phyloP scores from a whole-genome alignment of 2,888 invertebrate genomes.

The Pristionchus arcanus region DNA sequence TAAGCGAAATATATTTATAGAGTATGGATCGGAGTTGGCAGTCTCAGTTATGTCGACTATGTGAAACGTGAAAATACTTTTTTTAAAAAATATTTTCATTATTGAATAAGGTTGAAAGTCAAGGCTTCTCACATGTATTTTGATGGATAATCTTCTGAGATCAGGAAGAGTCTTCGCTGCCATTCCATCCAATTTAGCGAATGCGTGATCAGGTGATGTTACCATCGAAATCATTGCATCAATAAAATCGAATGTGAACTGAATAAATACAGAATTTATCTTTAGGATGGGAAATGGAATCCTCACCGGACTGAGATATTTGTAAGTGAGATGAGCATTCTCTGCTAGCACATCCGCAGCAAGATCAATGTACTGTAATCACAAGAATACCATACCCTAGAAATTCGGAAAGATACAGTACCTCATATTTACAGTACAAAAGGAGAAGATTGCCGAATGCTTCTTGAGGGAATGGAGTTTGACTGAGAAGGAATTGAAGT shows the following conservation, averaged over 20 bases:
- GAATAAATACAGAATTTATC: slow-evolving; percentile 44
- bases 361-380: slow-evolving; percentile 88
- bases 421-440: slow-evolving; percentile 95
- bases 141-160: slow-evolving; percentile 92
- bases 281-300: not conserved
- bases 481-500: slow-evolving; percentile 92
- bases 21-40: too few relatives aligned
- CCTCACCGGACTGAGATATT: slow-evolving; percentile 80
- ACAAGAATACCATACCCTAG: not conserved
- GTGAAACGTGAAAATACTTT: too few relatives aligned
- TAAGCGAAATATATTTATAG: too few relatives aligned
- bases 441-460: slow-evolving; percentile 96
- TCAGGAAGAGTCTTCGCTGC: slow-evolving; percentile 85
- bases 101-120: too few relatives aligned
- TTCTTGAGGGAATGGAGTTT: slow-evolving; percentile 97
- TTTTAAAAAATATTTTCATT: too few relatives aligned
- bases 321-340: slow-evolving; percentile 95
- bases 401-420: slow-evolving; percentile 60
- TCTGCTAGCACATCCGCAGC: slow-evolving; percentile 98
- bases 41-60: too few relatives aligned
- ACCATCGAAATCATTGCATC: slow-evolving; percentile 97
- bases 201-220: slow-evolving; percentile 96
- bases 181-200: slow-evolving; percentile 94
- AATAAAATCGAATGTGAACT: slow-evolving; percentile 86
- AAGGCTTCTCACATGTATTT: slow-evolving; percentile 81